These are phyloP conservation scores for Cinclus mexicanus DNA, from an alignment of 2,113 vertebrate genomes.

Conservation along the genomic window DNA sequence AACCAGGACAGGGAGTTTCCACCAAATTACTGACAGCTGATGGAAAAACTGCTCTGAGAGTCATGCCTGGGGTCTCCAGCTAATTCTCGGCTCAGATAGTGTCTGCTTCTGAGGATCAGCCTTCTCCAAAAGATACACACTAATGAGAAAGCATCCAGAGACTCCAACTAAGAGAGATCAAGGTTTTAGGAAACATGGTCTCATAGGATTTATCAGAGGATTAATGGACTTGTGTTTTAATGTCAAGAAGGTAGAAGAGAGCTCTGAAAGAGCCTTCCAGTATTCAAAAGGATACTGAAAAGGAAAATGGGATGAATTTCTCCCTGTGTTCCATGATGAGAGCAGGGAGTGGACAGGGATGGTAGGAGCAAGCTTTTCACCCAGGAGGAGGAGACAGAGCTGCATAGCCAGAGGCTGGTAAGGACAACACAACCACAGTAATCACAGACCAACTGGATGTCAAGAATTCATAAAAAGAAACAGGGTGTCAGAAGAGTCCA, in stretches of 20 bases:
- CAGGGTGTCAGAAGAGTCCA: background rate
- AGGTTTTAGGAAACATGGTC: background rate
- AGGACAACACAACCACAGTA: background rate
- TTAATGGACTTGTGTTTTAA: background rate
- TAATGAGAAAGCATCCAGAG: background rate
- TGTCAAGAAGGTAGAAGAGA: background rate
- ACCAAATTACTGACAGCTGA: background rate
- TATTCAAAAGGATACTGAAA: background rate
- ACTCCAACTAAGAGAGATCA: background rate
- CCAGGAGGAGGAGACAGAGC: background rate
- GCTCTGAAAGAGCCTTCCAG: background rate
- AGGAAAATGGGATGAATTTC: background rate
- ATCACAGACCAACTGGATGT: background rate
- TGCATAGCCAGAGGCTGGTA: background rate
- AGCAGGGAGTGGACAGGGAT: background rate
- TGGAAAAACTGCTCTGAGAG: background rate
- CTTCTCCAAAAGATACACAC: background rate
- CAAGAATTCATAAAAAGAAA: background rate
- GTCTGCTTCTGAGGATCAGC: background rate
- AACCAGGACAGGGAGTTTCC: no score
- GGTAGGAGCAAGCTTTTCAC: background rate
- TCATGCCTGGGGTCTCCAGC: background rate
- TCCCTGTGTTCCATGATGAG: background rate
- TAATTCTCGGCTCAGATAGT: background rate
- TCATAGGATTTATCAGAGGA: background rate